Percentiles rank a stretch among this genome's conserved stretches.
These are phyloP conservation scores for Oophaga sylvatica DNA, from an alignment of 2,797 vertebrate genomes.

Conservation along the genomic window DNA sequence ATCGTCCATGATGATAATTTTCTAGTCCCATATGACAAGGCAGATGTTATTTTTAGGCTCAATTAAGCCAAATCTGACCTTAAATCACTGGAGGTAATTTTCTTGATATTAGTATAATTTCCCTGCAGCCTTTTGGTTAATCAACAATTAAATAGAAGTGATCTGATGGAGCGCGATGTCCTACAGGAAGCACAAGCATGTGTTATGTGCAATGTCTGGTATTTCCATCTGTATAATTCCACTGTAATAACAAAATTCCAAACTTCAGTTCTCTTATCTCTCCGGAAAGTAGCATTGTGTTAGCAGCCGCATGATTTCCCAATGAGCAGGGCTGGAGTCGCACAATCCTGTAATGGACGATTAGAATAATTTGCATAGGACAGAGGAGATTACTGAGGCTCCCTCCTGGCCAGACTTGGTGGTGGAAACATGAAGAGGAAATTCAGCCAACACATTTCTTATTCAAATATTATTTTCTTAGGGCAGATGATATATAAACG, in stretches of 20 bases:
- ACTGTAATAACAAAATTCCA: slow-evolving; percentile 16
- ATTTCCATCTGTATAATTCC: slow-evolving; percentile 26
- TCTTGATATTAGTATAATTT: background rate
- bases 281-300: slow-evolving; percentile 29
- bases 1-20: background rate
- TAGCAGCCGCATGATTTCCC: slow-evolving; percentile 14
- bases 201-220: slow-evolving; percentile 30
- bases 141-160: slow-evolving; percentile 5
- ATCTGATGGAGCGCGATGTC: slow-evolving; percentile 7
- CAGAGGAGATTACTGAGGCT: background rate
- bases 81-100: background rate
- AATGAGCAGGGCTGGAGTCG: background rate
- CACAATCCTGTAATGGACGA: background rate
- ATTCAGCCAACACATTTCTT: background rate
- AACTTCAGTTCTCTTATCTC: slow-evolving; percentile 28
- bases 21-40: background rate
- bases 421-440: background rate
- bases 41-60: background rate
- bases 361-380: background rate
- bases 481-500: background rate
- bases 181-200: slow-evolving; percentile 36
- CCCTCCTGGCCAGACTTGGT: background rate
- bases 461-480: background rate
- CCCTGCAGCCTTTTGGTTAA: slow-evolving; percentile 11
- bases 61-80: background rate